Evolutionary conservation across 92 coral and sea anemone species (phyloP).

Genomic region (Heliopora coerulea): DNA sequence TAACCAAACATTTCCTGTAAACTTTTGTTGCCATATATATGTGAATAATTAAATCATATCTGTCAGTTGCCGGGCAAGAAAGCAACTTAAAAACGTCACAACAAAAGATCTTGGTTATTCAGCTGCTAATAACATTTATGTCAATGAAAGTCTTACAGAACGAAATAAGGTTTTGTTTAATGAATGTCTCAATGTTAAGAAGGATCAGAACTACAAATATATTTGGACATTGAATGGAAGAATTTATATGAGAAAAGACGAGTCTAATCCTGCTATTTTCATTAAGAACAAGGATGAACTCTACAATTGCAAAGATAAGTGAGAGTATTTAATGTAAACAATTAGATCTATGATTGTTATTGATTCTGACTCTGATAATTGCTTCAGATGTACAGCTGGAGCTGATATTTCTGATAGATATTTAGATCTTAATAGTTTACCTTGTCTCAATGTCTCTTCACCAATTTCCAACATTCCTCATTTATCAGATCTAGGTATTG

Average conservation of each 20-base stretch:
- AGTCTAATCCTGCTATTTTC: background rate
- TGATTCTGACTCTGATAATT: background rate
- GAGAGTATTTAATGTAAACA: too few relatives aligned
- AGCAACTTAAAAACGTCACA: conserved; percentile 10
- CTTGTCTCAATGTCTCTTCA: conserved; percentile 20
- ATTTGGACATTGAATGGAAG: conserved; percentile 5
- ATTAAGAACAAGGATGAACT: conserved; percentile 8
- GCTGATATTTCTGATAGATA: background rate
- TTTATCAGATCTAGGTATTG: conserved; percentile 19
- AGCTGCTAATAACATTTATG: conserved; percentile 24
- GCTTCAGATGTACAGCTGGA: background rate
- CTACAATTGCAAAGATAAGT: background rate
- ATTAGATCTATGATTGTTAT: background rate
- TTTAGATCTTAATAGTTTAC: conserved; percentile 5
- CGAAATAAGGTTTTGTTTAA: background rate
- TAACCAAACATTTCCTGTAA: too few relatives aligned
- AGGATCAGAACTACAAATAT: background rate
- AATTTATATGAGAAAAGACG: background rate
- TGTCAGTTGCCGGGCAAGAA: conserved; percentile 43
- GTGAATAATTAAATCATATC: too few relatives aligned
- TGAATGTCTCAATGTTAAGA: background rate
- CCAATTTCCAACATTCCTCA: too few relatives aligned
- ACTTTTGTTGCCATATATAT: too few relatives aligned
- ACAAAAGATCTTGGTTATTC: conserved; percentile 49
- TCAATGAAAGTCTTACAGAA: conserved; percentile 50